Conservation (phyloP, 2,888 invertebrate species). For the Limnephilus rhombicus region DNA sequence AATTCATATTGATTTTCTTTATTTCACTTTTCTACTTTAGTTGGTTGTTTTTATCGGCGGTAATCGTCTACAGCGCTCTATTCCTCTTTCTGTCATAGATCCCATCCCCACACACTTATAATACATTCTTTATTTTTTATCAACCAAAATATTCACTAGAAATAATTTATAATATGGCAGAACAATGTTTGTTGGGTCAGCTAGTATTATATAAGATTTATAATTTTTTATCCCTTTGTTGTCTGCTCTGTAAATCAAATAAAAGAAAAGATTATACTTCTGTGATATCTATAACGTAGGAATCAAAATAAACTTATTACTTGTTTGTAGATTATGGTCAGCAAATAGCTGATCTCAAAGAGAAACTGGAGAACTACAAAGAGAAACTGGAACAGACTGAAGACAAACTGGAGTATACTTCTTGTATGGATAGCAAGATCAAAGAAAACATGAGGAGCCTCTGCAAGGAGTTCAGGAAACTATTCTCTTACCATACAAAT, state of each 20-base stretch:
- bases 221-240: too few relatives aligned
- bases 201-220: too few relatives aligned
- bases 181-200: too few relatives aligned
- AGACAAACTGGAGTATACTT: not conserved
- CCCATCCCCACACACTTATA: too few relatives aligned
- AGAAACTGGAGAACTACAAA: conserved; percentile 16
- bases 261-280: not conserved
- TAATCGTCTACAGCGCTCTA: too few relatives aligned
- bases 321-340: not conserved
- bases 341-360: conserved; percentile 39
- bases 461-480: conserved; percentile 55
- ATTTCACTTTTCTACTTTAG: too few relatives aligned
- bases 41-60: too few relatives aligned
- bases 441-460: conserved; percentile 52
- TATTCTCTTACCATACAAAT: conserved; percentile 57
- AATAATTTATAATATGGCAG: too few relatives aligned
- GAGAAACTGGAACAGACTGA: conserved; percentile 15
- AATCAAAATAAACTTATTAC: not conserved
- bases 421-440: conserved; percentile 44
- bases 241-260: not conserved
- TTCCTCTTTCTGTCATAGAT: too few relatives aligned
- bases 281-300: not conserved
- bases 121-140: too few relatives aligned
- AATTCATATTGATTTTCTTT: too few relatives aligned
- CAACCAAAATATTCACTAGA: too few relatives aligned